These are phyloP conservation scores for Jacana jacana DNA, from an alignment of 2,113 vertebrate species.

Conservation along the genomic window DNA sequence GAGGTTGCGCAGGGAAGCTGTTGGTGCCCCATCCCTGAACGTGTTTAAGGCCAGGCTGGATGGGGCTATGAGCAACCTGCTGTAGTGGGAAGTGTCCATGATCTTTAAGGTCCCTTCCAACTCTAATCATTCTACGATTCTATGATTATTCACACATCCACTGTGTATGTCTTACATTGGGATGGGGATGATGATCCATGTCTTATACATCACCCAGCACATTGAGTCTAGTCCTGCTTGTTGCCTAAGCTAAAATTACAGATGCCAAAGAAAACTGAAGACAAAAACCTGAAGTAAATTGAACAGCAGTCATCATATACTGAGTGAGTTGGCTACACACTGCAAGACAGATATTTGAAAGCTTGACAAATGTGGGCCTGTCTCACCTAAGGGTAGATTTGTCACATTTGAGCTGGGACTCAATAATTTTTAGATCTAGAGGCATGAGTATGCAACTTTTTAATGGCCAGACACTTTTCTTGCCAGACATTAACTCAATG, in stretches of 20 bases:
- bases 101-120: too few species aligned
- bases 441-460: not conserved
- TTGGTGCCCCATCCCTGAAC: too few species aligned
- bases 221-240: not conserved
- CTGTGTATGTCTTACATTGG: not conserved
- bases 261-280: not conserved
- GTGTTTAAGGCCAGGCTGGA: too few species aligned
- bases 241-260: not conserved
- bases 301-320: not conserved
- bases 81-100: too few species aligned
- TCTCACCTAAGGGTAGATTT: not conserved
- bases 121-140: too few species aligned
- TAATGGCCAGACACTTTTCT: not conserved
- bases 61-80: too few species aligned
- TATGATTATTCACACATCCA: not conserved
- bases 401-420: not conserved
- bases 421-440: not conserved
- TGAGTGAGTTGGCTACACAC: not conserved
- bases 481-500: not conserved
- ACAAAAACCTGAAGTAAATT: not conserved
- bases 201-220: not conserved
- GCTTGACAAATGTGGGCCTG: not conserved
- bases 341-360: not conserved
- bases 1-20: too few species aligned
- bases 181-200: not conserved